Base-by-base conservation (phyloP, 2,113 vertebrate genomes). In the Sturnira hondurensis region DNA sequence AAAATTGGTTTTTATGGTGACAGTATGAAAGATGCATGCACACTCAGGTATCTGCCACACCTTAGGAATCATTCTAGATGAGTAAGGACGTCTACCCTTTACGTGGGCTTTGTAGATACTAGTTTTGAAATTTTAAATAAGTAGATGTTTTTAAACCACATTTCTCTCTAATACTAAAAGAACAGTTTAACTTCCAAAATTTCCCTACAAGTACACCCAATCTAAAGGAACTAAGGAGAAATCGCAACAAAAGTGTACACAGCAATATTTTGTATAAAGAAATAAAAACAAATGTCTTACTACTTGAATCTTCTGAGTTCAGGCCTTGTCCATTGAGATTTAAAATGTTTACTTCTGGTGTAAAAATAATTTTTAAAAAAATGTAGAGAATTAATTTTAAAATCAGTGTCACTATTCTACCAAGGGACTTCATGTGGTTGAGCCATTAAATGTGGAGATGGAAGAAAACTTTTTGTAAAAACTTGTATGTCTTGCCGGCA, bases 161-260 rank as follows among this genome's bases (percentile, higher is more conserved):
- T 86, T 61, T 83, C 31, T 74, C 82, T 91, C 20, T 71, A 22
- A 85, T 26, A 81, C 36, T 24, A 77, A 47, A 24, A 68, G 17
- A 91, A 68, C 6, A 84, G 26, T 93, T 63, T 83, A 26, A 92
- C 17, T 90, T 93, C 38, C 24, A 67, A 81, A 89, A 84, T 92
- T 71, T 50, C 13, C 52, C 8, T 70, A 0, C 24, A 28, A 16
- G 28, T 54, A 5, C 11, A 31, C 17, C 17, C 41, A 67, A 93
- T 54, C 52, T 68, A 58, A 94, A 86, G 45, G 19, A 78, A 90
- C 11, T 52, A 73, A 14, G 3, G 20, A 81, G 22, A 63, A 0
- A 95, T 70, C 17, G 38, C 4, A 50, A n/a, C 19, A 61, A 22
- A 81, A 50, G 0, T 19, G 2, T 6, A 52, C 50, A 16, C 16